A percentile compares a stretch with the other conserved stretches of the same genome.
phyloP scores from a whole-genome alignment of 2,888 invertebrate genomes.

The Carterocephalus palaemon region DNA sequence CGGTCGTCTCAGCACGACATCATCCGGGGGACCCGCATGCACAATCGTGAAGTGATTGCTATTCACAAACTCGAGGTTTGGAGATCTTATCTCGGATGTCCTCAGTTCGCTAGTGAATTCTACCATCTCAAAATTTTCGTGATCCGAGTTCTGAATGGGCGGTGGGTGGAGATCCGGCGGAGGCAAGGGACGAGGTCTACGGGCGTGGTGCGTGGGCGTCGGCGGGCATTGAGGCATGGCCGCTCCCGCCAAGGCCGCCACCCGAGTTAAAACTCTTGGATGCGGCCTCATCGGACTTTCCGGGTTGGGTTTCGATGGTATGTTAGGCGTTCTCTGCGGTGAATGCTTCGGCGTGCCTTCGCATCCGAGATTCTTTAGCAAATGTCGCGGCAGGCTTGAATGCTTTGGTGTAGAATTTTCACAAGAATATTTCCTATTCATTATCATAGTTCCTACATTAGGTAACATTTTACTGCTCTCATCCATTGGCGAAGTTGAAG shows the following conservation, averaged over 20 bases:
- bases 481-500: slow-evolving; percentile 64
- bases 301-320: slow-evolving; percentile 36
- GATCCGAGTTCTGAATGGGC: slow-evolving; percentile 64
- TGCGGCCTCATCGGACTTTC: slow-evolving; percentile 79
- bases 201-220: slow-evolving; percentile 91
- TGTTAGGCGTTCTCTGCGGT: slow-evolving; percentile 47
- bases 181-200: slow-evolving; percentile 81
- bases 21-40: slow-evolving; percentile 72
- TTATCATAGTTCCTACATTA: slow-evolving; percentile 62
- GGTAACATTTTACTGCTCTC: slow-evolving; percentile 52
- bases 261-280: slow-evolving; percentile 80
- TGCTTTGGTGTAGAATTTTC: slow-evolving; percentile 69
- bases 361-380: slow-evolving; percentile 64
- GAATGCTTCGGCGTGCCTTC: slow-evolving; percentile 69
- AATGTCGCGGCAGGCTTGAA: slow-evolving; percentile 68
- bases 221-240: slow-evolving; percentile 87
- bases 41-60: slow-evolving; percentile 79
- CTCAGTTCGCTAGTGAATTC: slow-evolving; percentile 71
- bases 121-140: slow-evolving; percentile 69
- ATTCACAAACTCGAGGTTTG: slow-evolving; percentile 76
- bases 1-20: slow-evolving; percentile 69
- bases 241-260: slow-evolving; percentile 77
- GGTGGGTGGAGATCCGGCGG: slow-evolving; percentile 77
- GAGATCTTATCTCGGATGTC: slow-evolving; percentile 74
- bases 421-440: slow-evolving; percentile 68